Evolutionary conservation across 2,888 invertebrate species (phyloP).

Genomic region (Pegoplata infirma): DNA sequence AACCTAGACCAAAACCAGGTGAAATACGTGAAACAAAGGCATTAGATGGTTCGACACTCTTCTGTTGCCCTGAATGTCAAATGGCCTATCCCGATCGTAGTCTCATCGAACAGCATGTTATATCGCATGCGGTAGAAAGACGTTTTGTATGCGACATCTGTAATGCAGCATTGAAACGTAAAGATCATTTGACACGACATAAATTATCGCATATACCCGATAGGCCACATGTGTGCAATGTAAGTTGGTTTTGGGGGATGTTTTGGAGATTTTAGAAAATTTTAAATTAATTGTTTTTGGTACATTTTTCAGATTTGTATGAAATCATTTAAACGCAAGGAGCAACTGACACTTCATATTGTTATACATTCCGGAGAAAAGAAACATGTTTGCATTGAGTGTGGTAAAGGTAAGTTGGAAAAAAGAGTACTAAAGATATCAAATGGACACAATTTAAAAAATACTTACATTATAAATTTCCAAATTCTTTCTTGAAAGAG

Average conservation of each 20-base stretch:
- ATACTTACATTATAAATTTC: too few relatives aligned
- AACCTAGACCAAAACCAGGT: slow-evolving; percentile 85
- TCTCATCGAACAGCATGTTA: slow-evolving; percentile 89
- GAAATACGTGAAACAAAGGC: slow-evolving; percentile 81
- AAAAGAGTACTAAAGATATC: too few relatives aligned
- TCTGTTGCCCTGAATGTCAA: slow-evolving; percentile 92
- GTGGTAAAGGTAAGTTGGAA: slow-evolving; percentile 84
- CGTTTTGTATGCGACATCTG: slow-evolving; percentile 93
- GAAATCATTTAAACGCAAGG: slow-evolving; percentile 93
- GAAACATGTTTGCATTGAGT: slow-evolving; percentile 90
- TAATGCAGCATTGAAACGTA: slow-evolving; percentile 91
- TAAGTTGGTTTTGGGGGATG: slow-evolving; percentile 66
- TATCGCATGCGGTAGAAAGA: slow-evolving; percentile 91
- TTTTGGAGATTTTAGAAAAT: too few relatives aligned
- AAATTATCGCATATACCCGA: slow-evolving; percentile 94
- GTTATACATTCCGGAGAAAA: slow-evolving; percentile 95
- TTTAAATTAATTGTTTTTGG: neutral
- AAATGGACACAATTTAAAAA: too few relatives aligned
- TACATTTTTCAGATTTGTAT: slow-evolving; percentile 81
- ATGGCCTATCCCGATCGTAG: slow-evolving; percentile 93
- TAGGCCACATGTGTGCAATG: slow-evolving; percentile 91
- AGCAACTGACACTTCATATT: slow-evolving; percentile 91
- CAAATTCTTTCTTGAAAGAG: too few relatives aligned
- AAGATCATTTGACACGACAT: slow-evolving; percentile 91
- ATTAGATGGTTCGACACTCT: slow-evolving; percentile 89